Base-by-base conservation (phyloP, 2,888 invertebrate genomes). In the Pherbina coryleti region DNA sequence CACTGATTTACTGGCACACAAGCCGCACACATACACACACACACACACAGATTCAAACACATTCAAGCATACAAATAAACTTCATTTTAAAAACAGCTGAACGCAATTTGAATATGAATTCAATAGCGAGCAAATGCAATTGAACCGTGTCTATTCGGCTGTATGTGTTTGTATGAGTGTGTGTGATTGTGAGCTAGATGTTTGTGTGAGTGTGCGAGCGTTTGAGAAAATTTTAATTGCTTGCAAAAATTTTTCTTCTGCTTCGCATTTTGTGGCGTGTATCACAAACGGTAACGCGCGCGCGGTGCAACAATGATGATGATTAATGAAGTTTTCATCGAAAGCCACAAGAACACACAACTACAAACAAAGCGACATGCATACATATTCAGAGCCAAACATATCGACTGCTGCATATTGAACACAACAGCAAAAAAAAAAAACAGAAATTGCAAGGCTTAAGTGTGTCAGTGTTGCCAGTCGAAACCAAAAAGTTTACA, bases 91-190 rank as follows among this genome's bases (percentile, higher is more conserved):
- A 44, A 44, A 22, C 69, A 69, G 51, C 25, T 69, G 34, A 34
- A 69, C 37, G 37, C 49, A 69, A 69, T 44, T 69, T 28, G 49
- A 74, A 49, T 31, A 25, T 53, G 28, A 53, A 49, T 60, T 11
- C 55, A 62, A 73, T 51, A 70, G 37, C 72, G 75, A 80, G 75
- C 78, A 80, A 77, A 67, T 76, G 60, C 57, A 77, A 25, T 19
- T 74, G 67, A 77, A 72, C 77, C 73, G 75, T 78, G 25, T 77
- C 53, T 70, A 73, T n/a, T 11, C 9, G 28, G 66, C 34, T 62
- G 49, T 70, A 22, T 71, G 60, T 8, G 37, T 17, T 51, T 51
- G 69, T 22, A 5, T 55, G 31, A 11, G 55, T 53, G 70, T 25
- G 53, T 31, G 19, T n/a, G n/a, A n/a, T n/a, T n/a, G n/a, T n/a